Evolutionary conservation across 2,113 vertebrate genomes (phyloP).

Genomic region (Haemorhous mexicanus): DNA sequence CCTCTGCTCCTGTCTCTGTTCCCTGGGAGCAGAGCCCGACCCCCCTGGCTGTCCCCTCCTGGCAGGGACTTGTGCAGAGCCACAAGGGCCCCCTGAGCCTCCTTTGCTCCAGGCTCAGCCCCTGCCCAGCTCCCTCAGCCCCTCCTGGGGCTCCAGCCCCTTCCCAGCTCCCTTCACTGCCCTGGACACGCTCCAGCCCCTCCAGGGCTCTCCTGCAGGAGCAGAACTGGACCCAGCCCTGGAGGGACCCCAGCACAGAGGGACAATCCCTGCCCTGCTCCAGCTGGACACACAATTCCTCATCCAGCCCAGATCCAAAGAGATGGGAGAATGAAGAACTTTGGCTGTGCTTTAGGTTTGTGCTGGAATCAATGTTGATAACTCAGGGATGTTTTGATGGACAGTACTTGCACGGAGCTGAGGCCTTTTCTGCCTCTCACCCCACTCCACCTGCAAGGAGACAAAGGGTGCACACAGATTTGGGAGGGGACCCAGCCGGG

Average conservation of each 20-base stretch:
- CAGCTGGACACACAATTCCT: background rate
- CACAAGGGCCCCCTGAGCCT: too few relatives aligned
- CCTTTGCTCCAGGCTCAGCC: too few relatives aligned
- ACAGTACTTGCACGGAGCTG: too few relatives aligned
- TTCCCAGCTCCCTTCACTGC: too few relatives aligned
- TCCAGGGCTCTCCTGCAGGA: background rate
- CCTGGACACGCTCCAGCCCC: background rate
- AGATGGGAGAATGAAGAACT: too few relatives aligned
- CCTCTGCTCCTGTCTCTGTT: too few relatives aligned
- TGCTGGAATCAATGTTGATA: background rate
- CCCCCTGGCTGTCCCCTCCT: too few relatives aligned
- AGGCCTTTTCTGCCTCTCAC: background rate
- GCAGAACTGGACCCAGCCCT: background rate
- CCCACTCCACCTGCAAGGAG: fast-evolving
- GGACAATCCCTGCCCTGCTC: background rate
- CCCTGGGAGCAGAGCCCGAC: too few relatives aligned
- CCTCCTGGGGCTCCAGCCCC: too few relatives aligned
- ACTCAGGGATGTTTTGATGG: background rate
- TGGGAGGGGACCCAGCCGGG: background rate
- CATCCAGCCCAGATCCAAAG: background rate
- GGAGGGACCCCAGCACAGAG: background rate
- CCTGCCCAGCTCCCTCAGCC: too few relatives aligned
- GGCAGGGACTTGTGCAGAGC: too few relatives aligned
- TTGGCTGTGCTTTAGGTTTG: background rate
- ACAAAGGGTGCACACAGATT: fast-evolving